These are phyloP conservation scores for Passer montanus DNA, from an alignment of 2,113 vertebrate genomes.

Conservation along the genomic window DNA sequence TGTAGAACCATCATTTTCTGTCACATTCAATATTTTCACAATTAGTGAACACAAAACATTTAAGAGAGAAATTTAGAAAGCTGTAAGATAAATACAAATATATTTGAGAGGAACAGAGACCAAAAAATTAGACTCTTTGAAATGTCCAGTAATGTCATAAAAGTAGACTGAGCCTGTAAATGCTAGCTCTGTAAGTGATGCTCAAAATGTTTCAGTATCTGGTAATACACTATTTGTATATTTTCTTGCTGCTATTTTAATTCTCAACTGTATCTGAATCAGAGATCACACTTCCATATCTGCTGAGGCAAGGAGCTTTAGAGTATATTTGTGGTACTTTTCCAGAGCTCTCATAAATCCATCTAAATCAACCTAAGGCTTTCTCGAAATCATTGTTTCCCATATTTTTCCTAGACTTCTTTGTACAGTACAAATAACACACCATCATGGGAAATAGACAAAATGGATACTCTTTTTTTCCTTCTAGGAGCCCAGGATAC, in stretches of 20 bases:
- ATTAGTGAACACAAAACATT: not conserved
- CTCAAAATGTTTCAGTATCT: not conserved
- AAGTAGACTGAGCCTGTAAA: not conserved
- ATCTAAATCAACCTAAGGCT: not conserved
- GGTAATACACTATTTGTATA: not conserved
- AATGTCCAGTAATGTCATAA: not conserved
- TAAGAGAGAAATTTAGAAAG: constrained; percentile 1
- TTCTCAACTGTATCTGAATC: not conserved
- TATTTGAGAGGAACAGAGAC: not conserved
- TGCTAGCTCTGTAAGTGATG: not conserved
- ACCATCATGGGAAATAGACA: not conserved
- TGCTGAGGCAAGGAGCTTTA: not conserved
- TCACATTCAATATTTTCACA: not conserved
- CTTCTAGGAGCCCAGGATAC: not conserved
- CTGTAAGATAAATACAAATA: not conserved
- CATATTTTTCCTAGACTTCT: not conserved
- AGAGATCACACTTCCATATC: not conserved
- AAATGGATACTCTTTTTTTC: not conserved
- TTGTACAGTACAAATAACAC: not conserved
- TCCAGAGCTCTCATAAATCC: not conserved
- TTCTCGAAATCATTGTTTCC: not conserved
- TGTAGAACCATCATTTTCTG: not conserved
- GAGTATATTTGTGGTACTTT: not conserved
- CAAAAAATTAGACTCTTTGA: not conserved
- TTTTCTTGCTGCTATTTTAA: not conserved